phyloP scores from a whole-genome alignment of 2,888 invertebrate species.

The Melanophora roralis region DNA sequence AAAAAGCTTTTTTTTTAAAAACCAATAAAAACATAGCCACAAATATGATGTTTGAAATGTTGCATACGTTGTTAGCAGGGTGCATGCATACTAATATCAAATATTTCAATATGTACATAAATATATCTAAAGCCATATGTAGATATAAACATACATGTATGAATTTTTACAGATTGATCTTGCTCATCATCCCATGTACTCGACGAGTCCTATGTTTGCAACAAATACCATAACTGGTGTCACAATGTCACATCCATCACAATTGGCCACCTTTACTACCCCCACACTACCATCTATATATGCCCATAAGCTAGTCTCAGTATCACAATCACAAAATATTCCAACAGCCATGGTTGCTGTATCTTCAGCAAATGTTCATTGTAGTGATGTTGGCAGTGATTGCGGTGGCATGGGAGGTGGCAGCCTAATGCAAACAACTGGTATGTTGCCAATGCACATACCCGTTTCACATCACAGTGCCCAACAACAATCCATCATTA shows the following conservation, averaged over 20 bases:
- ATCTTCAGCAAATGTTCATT: slow-evolving; percentile 45
- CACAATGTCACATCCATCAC: slow-evolving; percentile 78
- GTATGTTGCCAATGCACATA: slow-evolving; percentile 65
- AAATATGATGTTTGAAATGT: too few relatives aligned
- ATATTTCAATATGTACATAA: background rate
- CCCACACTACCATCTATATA: slow-evolving; percentile 75
- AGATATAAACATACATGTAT: slow-evolving; percentile 15
- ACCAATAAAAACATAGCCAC: too few relatives aligned
- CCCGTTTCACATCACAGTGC: slow-evolving; percentile 62
- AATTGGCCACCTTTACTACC: slow-evolving; percentile 76
- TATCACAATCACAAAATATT: slow-evolving; percentile 57
- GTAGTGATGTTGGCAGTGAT: slow-evolving; percentile 40
- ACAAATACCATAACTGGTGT: slow-evolving; percentile 75
- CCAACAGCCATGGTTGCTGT: slow-evolving; percentile 48
- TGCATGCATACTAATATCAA: slow-evolving; percentile 8
- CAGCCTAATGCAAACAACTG: slow-evolving; percentile 70
- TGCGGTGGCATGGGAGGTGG: slow-evolving; percentile 65
- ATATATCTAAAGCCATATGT: background rate
- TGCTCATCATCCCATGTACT: slow-evolving; percentile 77
- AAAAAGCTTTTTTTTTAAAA: too few relatives aligned
- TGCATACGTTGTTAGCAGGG: too few relatives aligned
- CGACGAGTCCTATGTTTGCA: slow-evolving; percentile 76
- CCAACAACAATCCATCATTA: slow-evolving; percentile 63
- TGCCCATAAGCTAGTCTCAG: slow-evolving; percentile 74
- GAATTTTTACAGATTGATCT: slow-evolving; percentile 74